Evolutionary conservation across 2,888 invertebrate species (phyloP), one percentile per base, ranked within the genome.

Genomic region (Nymphalis polychloros): DNA sequence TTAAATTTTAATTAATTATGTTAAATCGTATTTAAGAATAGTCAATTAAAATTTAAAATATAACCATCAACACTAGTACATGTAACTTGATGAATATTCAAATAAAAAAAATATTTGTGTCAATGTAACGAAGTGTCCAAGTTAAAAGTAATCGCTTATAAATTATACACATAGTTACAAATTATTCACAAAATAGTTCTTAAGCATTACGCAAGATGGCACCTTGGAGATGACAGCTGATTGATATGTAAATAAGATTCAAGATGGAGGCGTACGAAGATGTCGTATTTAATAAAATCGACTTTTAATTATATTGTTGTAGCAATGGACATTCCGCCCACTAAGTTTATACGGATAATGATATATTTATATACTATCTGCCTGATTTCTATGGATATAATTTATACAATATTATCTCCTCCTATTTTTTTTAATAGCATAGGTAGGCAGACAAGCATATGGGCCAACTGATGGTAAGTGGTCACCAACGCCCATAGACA

Each of bases 181-280:
- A 67, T 53, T 47, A 47, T 68, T 49, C 17, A 62, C 62, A 46
- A 66, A 63, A 57, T 63, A 68, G 53, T 59, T 69, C 46, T 57
- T 41, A 59, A 48, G 17, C 19, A 50, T 59, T 59, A 19, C 48
- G 59, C 53, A 68, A 68, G 46, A 35, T 53, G 59, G 23, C 63
- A 65, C 77, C 78, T 77, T 78, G 75, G 67, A 50, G 67, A 27
- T 69, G 72, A 73, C 75, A 73, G 59, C 59, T 76, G 76, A 75
- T 76, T 77, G 75, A 77, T 76, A 78, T 76, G 72, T 74, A 72
- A 76, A 76, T 77, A 65, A 72, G 69, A 75, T 75, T 71, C 74
- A 76, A 76, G 59, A 73, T 74, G 69, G 27, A n/a, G 50, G 64
- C 71, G 60, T 63, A 66, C 69, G 67, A 72, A 75, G 70, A 72